These are phyloP conservation scores for Brachionus sp. DNA, from an alignment of 1,140 invertebrate species.

Conservation along the genomic window DNA sequence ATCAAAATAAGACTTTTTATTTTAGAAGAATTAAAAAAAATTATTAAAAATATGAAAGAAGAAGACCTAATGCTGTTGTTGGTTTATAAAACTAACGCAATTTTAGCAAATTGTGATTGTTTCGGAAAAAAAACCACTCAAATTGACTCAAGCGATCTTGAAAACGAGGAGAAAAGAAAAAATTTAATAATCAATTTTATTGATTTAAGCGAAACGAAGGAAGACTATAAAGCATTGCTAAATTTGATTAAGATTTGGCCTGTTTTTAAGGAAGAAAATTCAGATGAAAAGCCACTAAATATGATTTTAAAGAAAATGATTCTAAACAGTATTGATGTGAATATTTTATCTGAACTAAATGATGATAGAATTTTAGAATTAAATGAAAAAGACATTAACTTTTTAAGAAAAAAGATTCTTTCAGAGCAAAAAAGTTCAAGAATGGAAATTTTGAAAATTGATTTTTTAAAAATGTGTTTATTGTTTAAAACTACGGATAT, in stretches of 20 bases:
- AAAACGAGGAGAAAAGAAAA: slow-evolving; percentile 7
- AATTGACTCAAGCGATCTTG: background rate
- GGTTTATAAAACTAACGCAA: slow-evolving; percentile 33
- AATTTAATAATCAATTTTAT: background rate
- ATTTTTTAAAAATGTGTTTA: slow-evolving; percentile 16
- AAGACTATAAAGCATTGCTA: background rate
- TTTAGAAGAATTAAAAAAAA: slow-evolving; percentile 37
- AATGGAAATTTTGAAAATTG: background rate
- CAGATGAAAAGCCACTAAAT: background rate
- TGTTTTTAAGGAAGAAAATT: background rate
- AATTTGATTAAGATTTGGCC: slow-evolving; percentile 42
- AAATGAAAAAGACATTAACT: background rate
- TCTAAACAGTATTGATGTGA: background rate
- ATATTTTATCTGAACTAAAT: background rate
- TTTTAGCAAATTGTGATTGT: slow-evolving; percentile 30
- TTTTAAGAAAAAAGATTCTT: background rate
- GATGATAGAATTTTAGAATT: background rate
- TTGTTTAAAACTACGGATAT: background rate
- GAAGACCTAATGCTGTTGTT: slow-evolving; percentile 36
- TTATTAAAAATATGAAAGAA: slow-evolving; percentile 32
- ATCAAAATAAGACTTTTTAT: slow-evolving; percentile 37
- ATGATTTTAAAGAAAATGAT: background rate
- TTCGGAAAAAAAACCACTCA: background rate
- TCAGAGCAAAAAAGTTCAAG: background rate
- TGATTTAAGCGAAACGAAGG: slow-evolving; percentile 7